Base-by-base conservation (phyloP, 1,140 invertebrate species). In the Macrotrachela quadricornifera region DNA sequence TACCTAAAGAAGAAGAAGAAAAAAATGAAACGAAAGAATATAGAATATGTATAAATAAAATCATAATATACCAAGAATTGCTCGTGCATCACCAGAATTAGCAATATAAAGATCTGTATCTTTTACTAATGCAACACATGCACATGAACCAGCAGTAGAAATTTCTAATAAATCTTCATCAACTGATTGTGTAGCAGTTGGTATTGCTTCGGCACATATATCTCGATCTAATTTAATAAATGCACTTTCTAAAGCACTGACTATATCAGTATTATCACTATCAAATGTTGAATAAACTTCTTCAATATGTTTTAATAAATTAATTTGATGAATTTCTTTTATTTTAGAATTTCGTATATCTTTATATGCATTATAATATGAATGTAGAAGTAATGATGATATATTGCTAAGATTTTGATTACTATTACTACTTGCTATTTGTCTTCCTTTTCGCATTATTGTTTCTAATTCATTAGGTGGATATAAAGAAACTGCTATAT, bases 51-150 rank as follows among this genome's bases (percentile, higher is more conserved):
- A 4, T 18, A 1, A 46, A 17, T 11, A 18, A n/a, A n/a, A n/a
- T n/a, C n/a, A n/a, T 46, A 21, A 17, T 30, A 3, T 21, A 15
- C 88, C 88, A 45, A 95, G 60, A 6, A 95, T 84, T 13, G 85
- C 87, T 64, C 70, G 78, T 65, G 85, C 88, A 69, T 96, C 90
- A 0, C 90, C 90, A 36, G 80, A 77, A 71, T 80, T 85, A 2
- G 86, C 87, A 14, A 94, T 74, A 65, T 91, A 80, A 46, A 94
- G 66, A 71, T 91, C 79, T 36, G 79, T 77, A 1, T 81, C 83
- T 57, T 66, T 78, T 46, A 92, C 75, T 61, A 87, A 83, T 6
- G 82, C 80, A 40, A 92, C 75, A 63, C 80, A 83, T 17, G 80
- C 81, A 10, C 90, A 87, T 12, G 84, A 76, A 36, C 83, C 81